Percentiles rank a stretch among this genome's conserved stretches.
These are phyloP conservation scores for Drosophila oshimai DNA, from an alignment of 1,140 invertebrate species.

Conservation along the genomic window DNA sequence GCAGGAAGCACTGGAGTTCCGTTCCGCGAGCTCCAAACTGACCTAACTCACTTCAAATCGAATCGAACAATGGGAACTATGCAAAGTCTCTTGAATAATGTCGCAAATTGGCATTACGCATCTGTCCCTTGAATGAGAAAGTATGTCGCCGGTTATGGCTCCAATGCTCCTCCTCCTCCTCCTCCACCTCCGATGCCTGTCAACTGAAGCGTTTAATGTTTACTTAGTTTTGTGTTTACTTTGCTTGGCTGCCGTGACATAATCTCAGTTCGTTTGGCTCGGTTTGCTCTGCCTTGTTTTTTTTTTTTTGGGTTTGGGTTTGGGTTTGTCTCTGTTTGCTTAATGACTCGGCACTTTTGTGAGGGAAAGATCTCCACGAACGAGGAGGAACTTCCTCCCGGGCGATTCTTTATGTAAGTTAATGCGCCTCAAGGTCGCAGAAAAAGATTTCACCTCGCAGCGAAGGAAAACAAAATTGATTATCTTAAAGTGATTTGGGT, in stretches of 20 bases:
- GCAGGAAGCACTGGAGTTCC: constrained; percentile 8
- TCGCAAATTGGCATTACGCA: constrained; percentile 72
- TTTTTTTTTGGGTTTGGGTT: neutral
- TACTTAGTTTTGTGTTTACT: constrained; percentile 50
- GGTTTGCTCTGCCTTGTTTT: constrained; percentile 1
- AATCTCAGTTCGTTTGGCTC: constrained; percentile 47
- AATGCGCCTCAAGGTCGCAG: constrained; percentile 50
- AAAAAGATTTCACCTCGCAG: constrained; percentile 55
- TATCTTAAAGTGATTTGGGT: constrained; percentile 51
- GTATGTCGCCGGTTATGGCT: constrained; percentile 53
- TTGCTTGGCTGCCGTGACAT: constrained; percentile 54
- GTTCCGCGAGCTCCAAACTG: constrained; percentile 12
- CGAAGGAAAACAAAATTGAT: constrained; percentile 41
- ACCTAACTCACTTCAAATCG: constrained; percentile 24
- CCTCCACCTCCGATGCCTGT: neutral
- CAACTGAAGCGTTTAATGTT: constrained; percentile 75
- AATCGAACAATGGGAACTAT: constrained; percentile 35
- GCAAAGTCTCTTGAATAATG: constrained; percentile 63
- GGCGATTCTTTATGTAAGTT: constrained; percentile 51
- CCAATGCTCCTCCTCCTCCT: neutral
- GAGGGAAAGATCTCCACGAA: neutral
- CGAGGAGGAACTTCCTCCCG: constrained; percentile 14
- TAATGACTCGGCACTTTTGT: constrained; percentile 55
- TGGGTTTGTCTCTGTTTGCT: neutral
- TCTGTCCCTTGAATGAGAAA: constrained; percentile 58